Evolutionary conservation across 2,113 vertebrate genomes (phyloP).

Genomic region (Osmerus mordax): DNA sequence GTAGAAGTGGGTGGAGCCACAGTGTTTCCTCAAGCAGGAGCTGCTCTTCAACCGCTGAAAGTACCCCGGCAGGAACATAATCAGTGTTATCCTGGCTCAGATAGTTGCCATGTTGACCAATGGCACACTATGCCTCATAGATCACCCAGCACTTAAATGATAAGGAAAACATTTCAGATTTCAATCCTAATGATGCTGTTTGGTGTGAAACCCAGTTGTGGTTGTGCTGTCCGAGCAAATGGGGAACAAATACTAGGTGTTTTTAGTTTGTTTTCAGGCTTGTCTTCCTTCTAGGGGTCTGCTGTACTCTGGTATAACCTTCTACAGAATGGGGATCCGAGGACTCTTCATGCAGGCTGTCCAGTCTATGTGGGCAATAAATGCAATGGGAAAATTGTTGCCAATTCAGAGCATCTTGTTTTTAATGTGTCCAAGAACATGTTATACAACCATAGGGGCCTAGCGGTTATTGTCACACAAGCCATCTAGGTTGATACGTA

Average conservation of each 20-base stretch:
- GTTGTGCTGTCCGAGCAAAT: not conserved
- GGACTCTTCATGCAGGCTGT: constrained; percentile 48
- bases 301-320: constrained; percentile 56
- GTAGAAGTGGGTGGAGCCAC: constrained; percentile 84
- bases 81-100: not conserved
- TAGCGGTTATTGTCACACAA: too few species aligned
- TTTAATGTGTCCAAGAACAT: too few species aligned
- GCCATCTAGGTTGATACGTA: too few species aligned
- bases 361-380: constrained; percentile 51
- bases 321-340: constrained; percentile 28
- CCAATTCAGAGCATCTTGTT: not conserved
- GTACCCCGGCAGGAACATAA: constrained; percentile 67
- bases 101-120: too few species aligned
- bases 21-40: constrained; percentile 83
- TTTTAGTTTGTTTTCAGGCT: too few species aligned
- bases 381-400: constrained; percentile 23
- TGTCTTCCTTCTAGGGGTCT: constrained; percentile 27
- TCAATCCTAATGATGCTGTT: too few species aligned
- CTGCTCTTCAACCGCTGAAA: constrained; percentile 81
- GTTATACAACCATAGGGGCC: too few species aligned
- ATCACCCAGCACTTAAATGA: too few species aligned
- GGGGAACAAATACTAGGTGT: not conserved
- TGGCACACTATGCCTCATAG: too few species aligned
- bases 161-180: too few species aligned
- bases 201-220: too few species aligned